phyloP scores from a whole-genome alignment of 2,797 vertebrate genomes.

The Emys orbicularis region DNA sequence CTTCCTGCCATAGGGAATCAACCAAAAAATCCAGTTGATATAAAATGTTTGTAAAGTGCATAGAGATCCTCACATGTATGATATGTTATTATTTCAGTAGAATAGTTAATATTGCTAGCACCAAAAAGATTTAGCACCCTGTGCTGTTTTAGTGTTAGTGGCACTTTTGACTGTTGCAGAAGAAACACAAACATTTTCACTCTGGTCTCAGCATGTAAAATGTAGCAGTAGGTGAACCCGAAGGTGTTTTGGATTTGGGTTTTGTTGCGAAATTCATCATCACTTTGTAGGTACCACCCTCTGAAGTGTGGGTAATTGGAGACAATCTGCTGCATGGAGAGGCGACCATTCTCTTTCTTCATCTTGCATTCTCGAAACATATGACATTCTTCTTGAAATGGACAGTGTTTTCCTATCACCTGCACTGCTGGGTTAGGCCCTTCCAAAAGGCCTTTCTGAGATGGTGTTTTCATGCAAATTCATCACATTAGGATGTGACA shows the following conservation, averaged over 20 bases:
- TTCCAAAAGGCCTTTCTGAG: neutral
- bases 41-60: neutral
- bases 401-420: neutral
- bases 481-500: neutral
- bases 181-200: neutral
- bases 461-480: neutral
- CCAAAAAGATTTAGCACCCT: neutral
- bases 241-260: neutral
- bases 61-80: neutral
- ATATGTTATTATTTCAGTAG: neutral
- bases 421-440: neutral
- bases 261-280: neutral
- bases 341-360: neutral
- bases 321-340: neutral
- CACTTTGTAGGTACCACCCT: accelerated
- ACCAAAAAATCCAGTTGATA: neutral
- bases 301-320: neutral
- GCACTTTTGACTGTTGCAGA: neutral
- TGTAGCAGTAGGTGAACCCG: neutral
- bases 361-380: neutral
- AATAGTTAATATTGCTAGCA: neutral
- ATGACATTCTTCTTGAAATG: neutral
- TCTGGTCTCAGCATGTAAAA: neutral
- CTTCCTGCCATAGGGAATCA: neutral
- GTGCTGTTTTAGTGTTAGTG: neutral